These are phyloP conservation scores for Amiota minor DNA, from an alignment of 2,888 invertebrate genomes.

Conservation along the genomic window DNA sequence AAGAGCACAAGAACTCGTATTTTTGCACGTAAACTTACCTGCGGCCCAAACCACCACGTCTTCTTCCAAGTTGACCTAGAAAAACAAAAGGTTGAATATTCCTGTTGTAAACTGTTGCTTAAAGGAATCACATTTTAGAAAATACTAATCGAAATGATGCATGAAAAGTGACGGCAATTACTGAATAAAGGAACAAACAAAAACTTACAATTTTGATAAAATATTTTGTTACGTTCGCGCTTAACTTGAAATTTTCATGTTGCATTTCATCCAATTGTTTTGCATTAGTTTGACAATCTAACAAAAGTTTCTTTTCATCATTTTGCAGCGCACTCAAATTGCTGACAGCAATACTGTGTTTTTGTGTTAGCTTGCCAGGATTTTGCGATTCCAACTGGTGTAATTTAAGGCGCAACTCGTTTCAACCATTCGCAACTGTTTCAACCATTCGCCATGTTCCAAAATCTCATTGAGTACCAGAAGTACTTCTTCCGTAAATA, in stretches of 20 bases:
- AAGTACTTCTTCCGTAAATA: slow-evolving; percentile 65
- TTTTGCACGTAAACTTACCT: too few species aligned
- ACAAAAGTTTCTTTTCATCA: slow-evolving; percentile 48
- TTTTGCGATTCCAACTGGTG: slow-evolving; percentile 59
- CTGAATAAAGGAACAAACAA: slow-evolving; percentile 40
- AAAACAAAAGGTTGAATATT: too few species aligned
- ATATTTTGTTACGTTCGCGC: slow-evolving; percentile 56
- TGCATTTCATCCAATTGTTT: slow-evolving; percentile 65
- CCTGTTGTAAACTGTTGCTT: slow-evolving; percentile 66
- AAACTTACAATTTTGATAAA: slow-evolving; percentile 56
- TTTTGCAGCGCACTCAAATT: slow-evolving; percentile 52
- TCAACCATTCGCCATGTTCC: slow-evolving; percentile 52
- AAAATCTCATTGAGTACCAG: slow-evolving; percentile 60
- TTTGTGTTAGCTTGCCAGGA: slow-evolving; percentile 60
- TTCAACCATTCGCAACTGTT: too few species aligned
- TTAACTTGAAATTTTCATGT: slow-evolving; percentile 58
- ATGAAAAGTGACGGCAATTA: slow-evolving; percentile 69
- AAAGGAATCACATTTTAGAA: slow-evolving; percentile 69
- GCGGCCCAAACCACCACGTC: too few species aligned
- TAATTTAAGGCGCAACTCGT: slow-evolving; percentile 52
- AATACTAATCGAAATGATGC: slow-evolving; percentile 71
- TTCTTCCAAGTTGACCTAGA: too few species aligned
- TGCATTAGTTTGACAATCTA: slow-evolving; percentile 52
- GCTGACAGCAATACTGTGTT: slow-evolving; percentile 48
- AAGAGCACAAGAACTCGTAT: too few species aligned